Base-by-base conservation (phyloP, 2,888 invertebrate species). In the Anarsia innoxiella region DNA sequence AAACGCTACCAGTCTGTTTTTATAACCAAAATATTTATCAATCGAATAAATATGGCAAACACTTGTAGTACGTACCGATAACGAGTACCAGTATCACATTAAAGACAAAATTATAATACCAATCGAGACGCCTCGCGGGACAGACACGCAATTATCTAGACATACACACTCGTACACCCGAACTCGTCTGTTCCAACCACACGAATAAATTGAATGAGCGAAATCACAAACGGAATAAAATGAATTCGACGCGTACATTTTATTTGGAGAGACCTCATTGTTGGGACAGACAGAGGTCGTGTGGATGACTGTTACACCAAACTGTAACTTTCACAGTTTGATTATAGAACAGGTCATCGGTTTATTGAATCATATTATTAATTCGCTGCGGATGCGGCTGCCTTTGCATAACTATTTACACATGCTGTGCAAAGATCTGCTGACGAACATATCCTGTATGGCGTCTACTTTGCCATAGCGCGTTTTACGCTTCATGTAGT, bases 141-240 rank as follows among this genome's bases (percentile, higher is more conserved):
- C n/a, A n/a, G n/a, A n/a, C n/a, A n/a, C 3, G 19, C 6, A 19
- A 19, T 19, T 19, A 19, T 19, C 19, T 19, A 3, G 19, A 19
- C 19, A 19, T 6, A 19, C 3, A 19, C 19, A n/a, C n/a, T n/a
- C n/a, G n/a, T n/a, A n/a, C n/a, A n/a, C 19, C 19, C 19, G 19
- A 19, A n/a, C n/a, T 19, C 19, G 3, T 19, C 25, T 25, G 25
- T 25, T 25, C n/a, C 25, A 23, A 13, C 47, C 48, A 40, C 51
- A 51, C 35, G 56, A 57, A 58, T 5, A 57, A 51, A 63, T 59
- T 51, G 49, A 57, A 61, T 49, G 56, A 45, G 46, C 48, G 44
- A 40, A 59, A 54, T 61, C 56, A 49, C 48, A 51, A 44, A 36
- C 40, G 44, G 42, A 51, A 53, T 61, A 53, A 59, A 61, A 59